Conservation (phyloP, 30 jellyfish, hydroid and myxozoan species). For the Aurelia aurita region DNA sequence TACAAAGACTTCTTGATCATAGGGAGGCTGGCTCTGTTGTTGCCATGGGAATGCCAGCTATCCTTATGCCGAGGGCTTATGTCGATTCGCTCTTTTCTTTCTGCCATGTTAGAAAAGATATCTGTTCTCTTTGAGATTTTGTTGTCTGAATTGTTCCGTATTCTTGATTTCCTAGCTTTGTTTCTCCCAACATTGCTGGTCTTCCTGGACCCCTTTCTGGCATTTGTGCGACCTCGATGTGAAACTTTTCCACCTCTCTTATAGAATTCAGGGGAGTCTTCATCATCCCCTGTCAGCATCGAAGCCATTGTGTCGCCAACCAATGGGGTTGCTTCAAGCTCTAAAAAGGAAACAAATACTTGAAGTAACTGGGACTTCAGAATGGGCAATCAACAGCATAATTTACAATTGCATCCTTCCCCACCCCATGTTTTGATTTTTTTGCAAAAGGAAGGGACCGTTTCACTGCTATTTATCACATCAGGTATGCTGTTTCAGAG, state of each 20-base stretch:
- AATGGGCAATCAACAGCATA: too few relatives aligned
- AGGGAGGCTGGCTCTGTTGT: background rate
- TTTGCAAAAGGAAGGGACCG: too few relatives aligned
- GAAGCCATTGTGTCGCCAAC: conserved; percentile 57
- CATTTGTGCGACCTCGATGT: background rate
- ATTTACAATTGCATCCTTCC: too few relatives aligned
- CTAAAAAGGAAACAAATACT: background rate
- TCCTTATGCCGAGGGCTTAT: background rate
- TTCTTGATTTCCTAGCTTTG: conserved; percentile 1
- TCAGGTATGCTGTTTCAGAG: too few relatives aligned
- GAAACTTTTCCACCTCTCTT: conserved; percentile 31
- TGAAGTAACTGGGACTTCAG: too few relatives aligned
- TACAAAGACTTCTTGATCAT: conserved; percentile 9
- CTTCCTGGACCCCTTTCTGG: too few relatives aligned
- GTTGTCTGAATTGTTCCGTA: background rate
- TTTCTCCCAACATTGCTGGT: too few relatives aligned
- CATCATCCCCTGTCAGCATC: conserved; percentile 37
- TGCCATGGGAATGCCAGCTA: conserved; percentile 43
- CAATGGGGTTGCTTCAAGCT: conserved; percentile 62
- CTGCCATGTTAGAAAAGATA: background rate
- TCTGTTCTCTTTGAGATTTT: background rate
- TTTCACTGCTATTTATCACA: too few relatives aligned
- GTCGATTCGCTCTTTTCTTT: background rate
- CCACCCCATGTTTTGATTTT: too few relatives aligned
- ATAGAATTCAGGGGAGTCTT: conserved; percentile 28